Percentiles rank a stretch among this genome's conserved stretches.
Evolutionary conservation across 2,113 vertebrate genomes (phyloP).

Genomic region (Cavia aperea): DNA sequence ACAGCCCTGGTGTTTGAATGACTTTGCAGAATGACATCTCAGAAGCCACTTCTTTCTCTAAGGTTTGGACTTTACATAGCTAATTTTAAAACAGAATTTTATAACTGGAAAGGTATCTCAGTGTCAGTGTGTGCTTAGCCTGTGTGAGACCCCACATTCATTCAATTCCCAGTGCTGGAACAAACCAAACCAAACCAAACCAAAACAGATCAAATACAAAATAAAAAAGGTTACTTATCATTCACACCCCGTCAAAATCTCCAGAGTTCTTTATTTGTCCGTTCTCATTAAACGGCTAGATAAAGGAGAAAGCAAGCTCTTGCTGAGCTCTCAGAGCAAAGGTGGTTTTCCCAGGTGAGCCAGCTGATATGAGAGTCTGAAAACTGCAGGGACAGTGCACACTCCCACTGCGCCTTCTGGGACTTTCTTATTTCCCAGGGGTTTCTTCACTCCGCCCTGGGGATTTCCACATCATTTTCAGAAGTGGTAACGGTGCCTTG

Average conservation of each 20-base stretch:
- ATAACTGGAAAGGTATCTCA: not conserved
- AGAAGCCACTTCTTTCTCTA: not conserved
- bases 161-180: not conserved
- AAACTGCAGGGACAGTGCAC: not conserved
- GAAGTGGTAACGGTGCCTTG: not conserved
- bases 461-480: constrained; percentile 24
- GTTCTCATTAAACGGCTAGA: constrained; percentile 2
- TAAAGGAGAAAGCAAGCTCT: not conserved
- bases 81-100: not conserved
- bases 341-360: not conserved
- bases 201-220: not conserved
- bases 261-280: constrained; percentile 2
- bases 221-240: not conserved
- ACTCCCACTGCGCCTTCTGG: not conserved
- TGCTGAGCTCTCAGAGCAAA: not conserved
- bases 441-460: not conserved
- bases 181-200: not conserved
- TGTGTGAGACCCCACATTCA: not conserved
- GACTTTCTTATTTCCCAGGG: not conserved
- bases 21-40: not conserved
- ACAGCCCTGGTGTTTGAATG: not conserved
- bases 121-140: not conserved
- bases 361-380: constrained; percentile 10
- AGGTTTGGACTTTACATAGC: constrained; percentile 11
- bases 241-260: not conserved